A percentile compares a stretch with the other conserved stretches of the same genome.
Conservation (phyloP, 2,888 invertebrate species). For the Catocala sponsa region DNA sequence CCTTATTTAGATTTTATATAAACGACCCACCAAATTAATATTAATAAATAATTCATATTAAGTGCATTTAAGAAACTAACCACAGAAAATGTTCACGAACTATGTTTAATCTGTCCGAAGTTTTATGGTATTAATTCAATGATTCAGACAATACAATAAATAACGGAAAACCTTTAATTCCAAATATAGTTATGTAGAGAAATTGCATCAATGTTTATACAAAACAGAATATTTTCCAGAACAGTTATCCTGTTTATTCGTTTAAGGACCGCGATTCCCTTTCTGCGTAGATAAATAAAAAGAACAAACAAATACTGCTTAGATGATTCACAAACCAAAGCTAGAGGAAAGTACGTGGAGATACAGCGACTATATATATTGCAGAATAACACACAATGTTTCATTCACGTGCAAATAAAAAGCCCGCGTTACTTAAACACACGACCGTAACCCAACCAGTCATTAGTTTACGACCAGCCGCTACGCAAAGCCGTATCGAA, state of each 20-base stretch:
- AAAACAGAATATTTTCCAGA: too few relatives aligned
- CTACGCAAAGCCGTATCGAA: conserved; percentile 45
- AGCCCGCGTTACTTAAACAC: conserved; percentile 25
- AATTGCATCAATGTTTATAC: too few relatives aligned
- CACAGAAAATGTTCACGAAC: too few relatives aligned
- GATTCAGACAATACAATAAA: too few relatives aligned
- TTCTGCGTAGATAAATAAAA: background rate
- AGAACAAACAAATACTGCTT: background rate
- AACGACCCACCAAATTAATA: too few relatives aligned
- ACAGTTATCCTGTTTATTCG: conserved; percentile 1
- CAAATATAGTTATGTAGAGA: too few relatives aligned
- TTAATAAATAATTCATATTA: too few relatives aligned
- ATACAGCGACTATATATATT: conserved; percentile 36
- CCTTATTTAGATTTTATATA: too few relatives aligned
- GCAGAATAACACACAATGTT: conserved; percentile 34
- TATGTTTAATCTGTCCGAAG: too few relatives aligned
- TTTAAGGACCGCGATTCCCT: background rate
- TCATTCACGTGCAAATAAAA: conserved; percentile 42
- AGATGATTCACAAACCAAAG: conserved; percentile 33
- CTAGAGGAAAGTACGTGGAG: conserved; percentile 27
- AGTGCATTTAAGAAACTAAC: too few relatives aligned
- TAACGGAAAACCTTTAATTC: too few relatives aligned
- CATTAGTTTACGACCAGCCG: conserved; percentile 50
- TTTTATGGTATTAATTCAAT: too few relatives aligned
- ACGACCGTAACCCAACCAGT: conserved; percentile 33